Base-by-base conservation (phyloP, 2,797 vertebrate species). In the Antrozous pallidus region DNA sequence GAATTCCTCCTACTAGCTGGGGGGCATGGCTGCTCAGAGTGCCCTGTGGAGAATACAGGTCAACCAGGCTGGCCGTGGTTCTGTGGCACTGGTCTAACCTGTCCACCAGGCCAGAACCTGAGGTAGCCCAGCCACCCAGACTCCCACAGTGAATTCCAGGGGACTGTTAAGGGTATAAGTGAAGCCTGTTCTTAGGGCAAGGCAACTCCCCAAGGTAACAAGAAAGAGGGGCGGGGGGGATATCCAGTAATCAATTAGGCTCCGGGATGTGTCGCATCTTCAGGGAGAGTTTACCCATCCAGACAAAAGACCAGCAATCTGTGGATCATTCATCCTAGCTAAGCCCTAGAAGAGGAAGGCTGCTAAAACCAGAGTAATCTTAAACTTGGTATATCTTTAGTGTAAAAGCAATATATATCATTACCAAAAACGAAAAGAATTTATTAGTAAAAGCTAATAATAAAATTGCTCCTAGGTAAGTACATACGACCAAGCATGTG, bases 161-260 rank as follows among this genome's bases (percentile, higher is more conserved):
- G 97, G 95, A 95, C 92, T 97, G 74, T 91, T 91, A 97, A 95
- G 38, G 95, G 87, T 97, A 69, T 98, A 96, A 98, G 95, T 61
- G 65, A 90, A 71, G 63, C 88, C 0, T 28, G 90, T 79, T 84
- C 67, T 91, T 12, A 1, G 73, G 79, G 82, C 74, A 96, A 91
- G 91, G 83, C 42, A 95, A 91, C 20, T n/a, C 80, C 94, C 74
- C 12, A 85, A 22, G 61, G 26, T 78, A 77, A 56, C 33, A 91
- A 77, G 31, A 86, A 67, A 86, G 42, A n/a, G 8, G 31, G 47
- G 58, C 82, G 42, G 36, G 8, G 31, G 47, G 58, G 77, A 31
- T 33, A 89, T 20, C 54, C 28, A 71, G 31, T 31, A 70, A 63
- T 73, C 78, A 79, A 47, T 10, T 91, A 28, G 80, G 58, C 79